Percentiles rank a stretch among this genome's conserved stretches.
Evolutionary conservation across 2,797 vertebrate species (phyloP).

Genomic region (Urosaurus nigricauda): DNA sequence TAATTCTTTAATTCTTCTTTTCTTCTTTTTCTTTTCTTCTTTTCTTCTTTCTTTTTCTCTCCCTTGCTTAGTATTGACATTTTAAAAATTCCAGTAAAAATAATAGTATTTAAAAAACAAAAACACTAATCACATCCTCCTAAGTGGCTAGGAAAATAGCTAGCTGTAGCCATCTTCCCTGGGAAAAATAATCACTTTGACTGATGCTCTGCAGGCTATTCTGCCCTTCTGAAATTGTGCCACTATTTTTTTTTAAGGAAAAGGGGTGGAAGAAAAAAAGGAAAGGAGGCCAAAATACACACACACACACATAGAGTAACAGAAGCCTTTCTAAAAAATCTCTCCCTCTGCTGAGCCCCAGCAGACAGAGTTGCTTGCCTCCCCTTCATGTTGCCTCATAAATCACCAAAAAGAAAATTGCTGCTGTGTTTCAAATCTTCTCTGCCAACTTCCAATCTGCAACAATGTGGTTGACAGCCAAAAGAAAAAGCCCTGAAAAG

Average conservation of each 20-base stretch:
- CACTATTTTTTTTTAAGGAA: background rate
- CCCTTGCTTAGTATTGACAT: no score
- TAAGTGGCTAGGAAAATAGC: background rate
- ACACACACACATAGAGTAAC: no score
- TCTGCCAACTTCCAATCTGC: conserved; percentile 50
- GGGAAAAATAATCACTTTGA: background rate
- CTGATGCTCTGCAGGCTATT: background rate
- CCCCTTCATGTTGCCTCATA: background rate
- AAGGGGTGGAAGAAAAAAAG: background rate
- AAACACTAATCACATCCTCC: background rate
- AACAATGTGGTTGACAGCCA: conserved; percentile 59
- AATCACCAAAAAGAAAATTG: conserved; percentile 51
- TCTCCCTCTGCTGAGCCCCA: conserved; percentile 63
- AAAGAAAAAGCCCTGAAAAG: conserved; percentile 51
- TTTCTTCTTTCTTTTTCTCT: no score
- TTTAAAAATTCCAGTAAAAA: no score
- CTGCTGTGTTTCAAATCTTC: conserved; percentile 57
- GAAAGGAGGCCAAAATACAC: conserved; percentile 20
- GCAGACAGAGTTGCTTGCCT: background rate
- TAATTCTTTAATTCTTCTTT: no score
- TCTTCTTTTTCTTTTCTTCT: no score
- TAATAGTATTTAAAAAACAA: no score
- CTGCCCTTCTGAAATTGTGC: background rate
- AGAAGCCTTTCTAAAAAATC: conserved; percentile 51
- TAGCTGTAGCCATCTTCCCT: background rate